phyloP scores from a whole-genome alignment of 2,888 invertebrate genomes.

The Rhimphoctona megacephalus region DNA sequence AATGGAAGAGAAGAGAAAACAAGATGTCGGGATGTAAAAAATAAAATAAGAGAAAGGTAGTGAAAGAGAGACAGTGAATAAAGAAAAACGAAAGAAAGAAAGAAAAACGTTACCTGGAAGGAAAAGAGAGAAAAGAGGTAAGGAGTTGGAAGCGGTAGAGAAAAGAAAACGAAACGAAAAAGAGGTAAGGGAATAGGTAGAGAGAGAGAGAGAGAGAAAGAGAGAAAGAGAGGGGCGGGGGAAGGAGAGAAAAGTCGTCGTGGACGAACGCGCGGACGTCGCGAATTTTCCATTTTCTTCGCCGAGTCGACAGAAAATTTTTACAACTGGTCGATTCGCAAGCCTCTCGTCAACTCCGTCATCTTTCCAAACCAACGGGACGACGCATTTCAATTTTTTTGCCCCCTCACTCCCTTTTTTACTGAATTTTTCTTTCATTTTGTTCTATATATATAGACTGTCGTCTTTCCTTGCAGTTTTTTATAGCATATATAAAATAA shows the following conservation, averaged over 20 bases:
- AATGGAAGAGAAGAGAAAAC: conserved; percentile 31
- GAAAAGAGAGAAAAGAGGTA: background rate
- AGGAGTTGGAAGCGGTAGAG: conserved; percentile 45
- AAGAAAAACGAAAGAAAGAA: background rate
- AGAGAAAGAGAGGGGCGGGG: conserved; percentile 19
- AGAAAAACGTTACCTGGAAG: background rate
- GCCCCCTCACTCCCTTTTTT: background rate
- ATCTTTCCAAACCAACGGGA: conserved; percentile 11
- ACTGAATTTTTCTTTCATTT: background rate
- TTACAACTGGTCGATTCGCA: conserved; percentile 76
- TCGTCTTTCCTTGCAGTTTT: conserved; percentile 23
- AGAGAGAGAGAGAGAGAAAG: conserved; percentile 13
- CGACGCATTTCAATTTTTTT: conserved; percentile 60
- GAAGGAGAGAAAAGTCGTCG: conserved; percentile 35
- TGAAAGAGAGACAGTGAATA: background rate
- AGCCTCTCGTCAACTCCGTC: conserved; percentile 25
- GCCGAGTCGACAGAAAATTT: conserved; percentile 76
- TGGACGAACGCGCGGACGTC: conserved; percentile 56
- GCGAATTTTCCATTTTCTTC: conserved; percentile 61
- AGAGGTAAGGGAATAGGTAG: background rate
- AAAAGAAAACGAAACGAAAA: background rate
- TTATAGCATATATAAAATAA: conserved; percentile 25
- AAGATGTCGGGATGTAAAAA: conserved; percentile 8
- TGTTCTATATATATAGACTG: too few species aligned
- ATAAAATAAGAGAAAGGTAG: conserved; percentile 32